Conservation (phyloP, 2,888 invertebrate genomes). For the Spilarctia lutea region DNA sequence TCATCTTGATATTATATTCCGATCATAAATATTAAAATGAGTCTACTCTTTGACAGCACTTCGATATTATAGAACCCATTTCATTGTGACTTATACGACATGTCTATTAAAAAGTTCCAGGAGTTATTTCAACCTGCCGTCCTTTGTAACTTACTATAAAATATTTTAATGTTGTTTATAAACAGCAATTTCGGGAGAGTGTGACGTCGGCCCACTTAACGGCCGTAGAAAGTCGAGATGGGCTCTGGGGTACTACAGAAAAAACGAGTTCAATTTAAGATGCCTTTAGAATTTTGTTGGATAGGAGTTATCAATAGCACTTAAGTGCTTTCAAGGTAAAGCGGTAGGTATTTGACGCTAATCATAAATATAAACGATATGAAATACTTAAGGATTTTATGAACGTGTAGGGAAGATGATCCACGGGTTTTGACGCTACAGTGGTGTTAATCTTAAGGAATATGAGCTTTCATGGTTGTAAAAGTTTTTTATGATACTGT, state of each 20-base stretch:
- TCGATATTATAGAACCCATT: constrained; percentile 21
- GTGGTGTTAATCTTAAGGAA: constrained; percentile 43
- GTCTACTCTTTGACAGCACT: constrained; percentile 22
- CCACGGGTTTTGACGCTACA: constrained; percentile 40
- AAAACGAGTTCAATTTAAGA: constrained; percentile 45
- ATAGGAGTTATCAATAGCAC: constrained; percentile 69
- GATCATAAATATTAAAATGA: constrained; percentile 4
- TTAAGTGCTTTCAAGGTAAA: constrained; percentile 67
- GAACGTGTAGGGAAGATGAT: constrained; percentile 35
- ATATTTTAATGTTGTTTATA: constrained; percentile 52
- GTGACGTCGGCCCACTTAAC: constrained; percentile 45
- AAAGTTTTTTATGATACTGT: constrained; percentile 15
- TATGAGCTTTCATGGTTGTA: constrained; percentile 36
- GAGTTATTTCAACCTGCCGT: constrained; percentile 39
- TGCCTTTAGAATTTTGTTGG: constrained; percentile 58
- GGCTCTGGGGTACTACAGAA: constrained; percentile 32
- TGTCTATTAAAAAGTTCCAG: constrained; percentile 45
- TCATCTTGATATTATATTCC: constrained; percentile 4
- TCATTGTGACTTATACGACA: constrained; percentile 25
- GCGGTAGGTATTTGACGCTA: constrained; percentile 69
- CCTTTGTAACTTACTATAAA: constrained; percentile 43
- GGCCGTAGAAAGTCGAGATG: constrained; percentile 26
- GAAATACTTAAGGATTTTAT: constrained; percentile 66
- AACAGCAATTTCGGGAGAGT: constrained; percentile 38
- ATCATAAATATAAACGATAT: constrained; percentile 74